Base-by-base conservation (phyloP, 2,797 vertebrate species). In the Eptatretus atami region DNA sequence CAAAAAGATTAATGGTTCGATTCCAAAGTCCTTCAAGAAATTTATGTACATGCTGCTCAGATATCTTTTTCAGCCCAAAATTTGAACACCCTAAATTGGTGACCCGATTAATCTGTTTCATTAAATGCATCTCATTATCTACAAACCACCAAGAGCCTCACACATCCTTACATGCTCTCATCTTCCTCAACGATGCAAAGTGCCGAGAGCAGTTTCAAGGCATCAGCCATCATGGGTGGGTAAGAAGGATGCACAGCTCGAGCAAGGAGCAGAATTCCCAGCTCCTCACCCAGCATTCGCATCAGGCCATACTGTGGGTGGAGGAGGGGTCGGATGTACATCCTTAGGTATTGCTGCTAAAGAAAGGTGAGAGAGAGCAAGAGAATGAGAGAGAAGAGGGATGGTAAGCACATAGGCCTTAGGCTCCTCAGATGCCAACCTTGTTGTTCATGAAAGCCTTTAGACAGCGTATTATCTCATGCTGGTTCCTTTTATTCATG, bases 371-470 rank as follows among this genome's bases (percentile, higher is more conserved):
- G 31, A 5, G 31, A 44, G 31, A 44, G 31, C 31, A 44, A 44
- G 31, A 52, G 53, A 19, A 19, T n/a, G 65, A 67, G 1, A 65
- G 10, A 57, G 64, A 13, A 68, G 14, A 66, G 63, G 12, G 64
- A 63, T 3, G 25, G 31, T 15, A 11, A 6, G 3, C 31, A 8
- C 31, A 44, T 44, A 44, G 31, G 31, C 4, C 31, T 44, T 3
- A 44, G 31, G 31, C 4, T 5, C 31, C 31, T 8, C 31, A 44
- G 31, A 2, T 44, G 31, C 31, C 31, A 44, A 87, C 85, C 79
- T 80, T 88, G 73, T 86, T 88, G 72, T 92, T 92, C 85, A 92
- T 92, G 67, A 88, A 88, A 63, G 84, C 81, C 75, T 92, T 92
- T 52, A 92, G 76, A 71, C 85, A 92, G 60, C 85, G 78, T 69